phyloP scores from a whole-genome alignment of 2,888 invertebrate genomes.

The Hedychridium roseum region DNA sequence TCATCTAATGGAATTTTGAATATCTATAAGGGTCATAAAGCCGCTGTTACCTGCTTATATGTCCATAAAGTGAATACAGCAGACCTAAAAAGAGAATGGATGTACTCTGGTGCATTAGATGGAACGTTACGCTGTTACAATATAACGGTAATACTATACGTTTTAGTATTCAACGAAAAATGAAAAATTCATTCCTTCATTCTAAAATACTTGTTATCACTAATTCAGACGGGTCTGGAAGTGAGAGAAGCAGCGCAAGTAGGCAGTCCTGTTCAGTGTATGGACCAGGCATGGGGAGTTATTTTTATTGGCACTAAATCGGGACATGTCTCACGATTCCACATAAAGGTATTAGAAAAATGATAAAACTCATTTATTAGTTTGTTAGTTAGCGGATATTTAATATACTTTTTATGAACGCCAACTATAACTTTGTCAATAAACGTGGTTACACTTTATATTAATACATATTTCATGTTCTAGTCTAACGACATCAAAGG shows the following conservation, averaged over 20 bases:
- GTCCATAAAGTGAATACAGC: slow-evolving; percentile 59
- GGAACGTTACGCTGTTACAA: slow-evolving; percentile 70
- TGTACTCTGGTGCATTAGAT: slow-evolving; percentile 73
- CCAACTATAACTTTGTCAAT: too few relatives aligned
- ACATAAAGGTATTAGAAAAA: slow-evolving; percentile 68
- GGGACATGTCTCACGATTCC: slow-evolving; percentile 75
- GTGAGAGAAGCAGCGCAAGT: slow-evolving; percentile 67
- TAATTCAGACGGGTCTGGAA: slow-evolving; percentile 67
- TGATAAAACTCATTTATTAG: neutral
- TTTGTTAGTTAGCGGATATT: neutral
- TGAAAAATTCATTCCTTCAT: too few relatives aligned
- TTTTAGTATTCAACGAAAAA: too few relatives aligned
- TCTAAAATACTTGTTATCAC: too few relatives aligned
- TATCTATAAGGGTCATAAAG: slow-evolving; percentile 69
- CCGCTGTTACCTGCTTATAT: slow-evolving; percentile 71
- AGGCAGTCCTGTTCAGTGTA: slow-evolving; percentile 75
- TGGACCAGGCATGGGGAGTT: slow-evolving; percentile 77
- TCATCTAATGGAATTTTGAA: slow-evolving; percentile 66
- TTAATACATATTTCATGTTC: slow-evolving; percentile 8
- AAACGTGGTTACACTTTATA: too few relatives aligned
- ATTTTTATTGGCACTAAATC: slow-evolving; percentile 78
- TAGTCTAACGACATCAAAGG: slow-evolving; percentile 50
- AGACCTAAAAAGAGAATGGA: slow-evolving; percentile 64
- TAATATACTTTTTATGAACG: neutral
- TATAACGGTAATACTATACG: slow-evolving; percentile 64